Evolutionary conservation across 2,113 vertebrate species (phyloP).

Genomic region (Pseudolaguvia tuberculata): DNA sequence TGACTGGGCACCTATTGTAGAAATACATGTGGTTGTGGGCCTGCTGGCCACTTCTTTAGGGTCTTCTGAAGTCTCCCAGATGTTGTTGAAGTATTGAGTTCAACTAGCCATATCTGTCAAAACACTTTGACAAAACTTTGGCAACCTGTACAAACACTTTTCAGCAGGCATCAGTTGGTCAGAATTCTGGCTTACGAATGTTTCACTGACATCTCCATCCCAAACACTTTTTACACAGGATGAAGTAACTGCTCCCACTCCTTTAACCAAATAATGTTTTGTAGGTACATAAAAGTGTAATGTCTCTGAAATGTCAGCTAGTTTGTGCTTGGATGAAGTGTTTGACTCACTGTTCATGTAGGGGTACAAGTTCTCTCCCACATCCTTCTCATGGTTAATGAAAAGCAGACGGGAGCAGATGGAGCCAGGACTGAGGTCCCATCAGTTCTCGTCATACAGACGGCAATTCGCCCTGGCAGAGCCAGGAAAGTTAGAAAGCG

Average conservation of each 20-base stretch:
- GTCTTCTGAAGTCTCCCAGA: constrained; percentile 46
- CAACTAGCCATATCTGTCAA: constrained; percentile 64
- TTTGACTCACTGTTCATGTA: constrained; percentile 65
- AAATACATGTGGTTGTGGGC: constrained; percentile 63
- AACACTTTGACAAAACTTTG: constrained; percentile 59
- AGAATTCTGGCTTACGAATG: constrained; percentile 31
- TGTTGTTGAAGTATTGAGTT: constrained; percentile 56
- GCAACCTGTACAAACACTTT: constrained; percentile 33
- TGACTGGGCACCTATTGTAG: constrained; percentile 58
- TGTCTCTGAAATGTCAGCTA: constrained; percentile 65
- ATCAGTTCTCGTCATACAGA: constrained; percentile 62
- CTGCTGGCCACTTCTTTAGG: constrained; percentile 46
- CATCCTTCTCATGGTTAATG: constrained; percentile 61
- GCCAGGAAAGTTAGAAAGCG: constrained; percentile 74
- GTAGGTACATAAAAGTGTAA: constrained; percentile 64
- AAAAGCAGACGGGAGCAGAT: constrained; percentile 66
- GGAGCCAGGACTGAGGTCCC: constrained; percentile 61
- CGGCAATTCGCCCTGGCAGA: constrained; percentile 68
- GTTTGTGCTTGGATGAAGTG: constrained; percentile 59
- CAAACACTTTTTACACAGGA: constrained; percentile 52
- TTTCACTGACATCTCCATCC: constrained; percentile 56
- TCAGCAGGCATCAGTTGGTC: not conserved
- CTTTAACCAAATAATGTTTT: constrained; percentile 51
- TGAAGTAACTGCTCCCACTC: constrained; percentile 56
- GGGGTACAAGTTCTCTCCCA: constrained; percentile 57